Base-by-base conservation (phyloP, 2,797 vertebrate genomes). In the Tragelaphus oryx region DNA sequence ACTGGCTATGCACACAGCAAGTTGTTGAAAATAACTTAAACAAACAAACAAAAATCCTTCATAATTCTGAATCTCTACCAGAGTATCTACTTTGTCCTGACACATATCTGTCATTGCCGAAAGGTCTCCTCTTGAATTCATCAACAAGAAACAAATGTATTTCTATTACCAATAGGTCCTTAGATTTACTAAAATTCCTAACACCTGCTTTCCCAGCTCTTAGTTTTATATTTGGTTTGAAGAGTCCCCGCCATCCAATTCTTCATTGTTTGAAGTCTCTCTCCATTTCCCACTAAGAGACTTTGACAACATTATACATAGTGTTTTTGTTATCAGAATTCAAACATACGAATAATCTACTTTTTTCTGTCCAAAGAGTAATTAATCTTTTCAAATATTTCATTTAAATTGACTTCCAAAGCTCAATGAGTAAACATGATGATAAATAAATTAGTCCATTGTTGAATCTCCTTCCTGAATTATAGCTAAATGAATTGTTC, bases 331-430 rank as follows among this genome's bases (percentile, higher is more conserved):
- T 94, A 59, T 50, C 65, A 89, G 41, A 93, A 87, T 89, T 96
- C 59, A 87, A 96, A 93, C 54, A 90, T 41, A 81, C 18, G 17
- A 94, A 85, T 85, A 71, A 81, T 52, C 18, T 8, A 52, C n/a
- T 79, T 33, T 68, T 76, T 88, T 65, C 54, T 68, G 75, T 79
- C 24, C 46, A 83, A 10, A 33, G 55, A 92, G 8, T n/a, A 94
- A n/a, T 59, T 94, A 85, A 94, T 80, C 17, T 52, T 74, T 96
- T 89, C 76, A 95, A 97, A 85, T 44, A 76, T 80, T 95, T 93
- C 48, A 71, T 74, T 92, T 33, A 91, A 90, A 78, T 11, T 88
- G 52, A 90, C 20, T 68, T 1, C n/a, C 41, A 79, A 84, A 86
- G 68, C 48, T 95, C 60, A 59, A 65, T 30, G 5, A 1, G 68